Base-by-base conservation (phyloP, 1,140 invertebrate genomes). In the Danaus melanippus region DNA sequence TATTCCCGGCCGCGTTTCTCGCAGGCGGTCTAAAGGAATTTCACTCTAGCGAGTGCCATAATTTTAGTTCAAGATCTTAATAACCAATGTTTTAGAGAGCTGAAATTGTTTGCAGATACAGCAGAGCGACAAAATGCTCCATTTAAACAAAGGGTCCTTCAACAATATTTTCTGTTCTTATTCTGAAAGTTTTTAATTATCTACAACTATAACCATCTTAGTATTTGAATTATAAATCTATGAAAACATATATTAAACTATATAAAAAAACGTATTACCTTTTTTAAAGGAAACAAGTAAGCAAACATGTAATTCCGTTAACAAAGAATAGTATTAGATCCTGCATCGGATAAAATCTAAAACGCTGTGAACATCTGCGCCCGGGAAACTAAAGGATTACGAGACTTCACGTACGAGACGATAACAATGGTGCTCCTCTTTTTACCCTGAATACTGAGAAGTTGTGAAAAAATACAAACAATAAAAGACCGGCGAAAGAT, bases 381-480 rank as follows among this genome's bases (percentile, higher is more conserved):
- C 58, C 51, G 55, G 58, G 42, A 54, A 56, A 58, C 54, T 58
- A 61, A 65, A 58, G 58, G 62, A 64, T 67, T 66, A 66, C 57
- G 58, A 58, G 58, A 54, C 62, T 58, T 47, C 54, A 67, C 55
- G 64, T 67, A 67, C 56, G 54, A 51, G 58, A 60, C 54, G 65
- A 56, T 60, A 65, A 62, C 62, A 68, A 62, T 68, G 56, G 43
- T 46, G 55, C 46, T 60, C 53, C 41, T 60, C 55, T 66, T 66
- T 63, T 64, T 67, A 57, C 52, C 52, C 60, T 62, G 63, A 59
- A 67, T 58, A 54, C 60, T 61, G 55, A 51, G 42, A 46, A 63
- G 58, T 64, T 65, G 68, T 62, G 68, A 65, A 66, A 69, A 64
- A 70, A 66, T 58, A 64, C 65, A 65, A 67, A 67, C 56, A 71